Conservation (phyloP, 2,888 invertebrate species). For the Machimus rusticus region DNA sequence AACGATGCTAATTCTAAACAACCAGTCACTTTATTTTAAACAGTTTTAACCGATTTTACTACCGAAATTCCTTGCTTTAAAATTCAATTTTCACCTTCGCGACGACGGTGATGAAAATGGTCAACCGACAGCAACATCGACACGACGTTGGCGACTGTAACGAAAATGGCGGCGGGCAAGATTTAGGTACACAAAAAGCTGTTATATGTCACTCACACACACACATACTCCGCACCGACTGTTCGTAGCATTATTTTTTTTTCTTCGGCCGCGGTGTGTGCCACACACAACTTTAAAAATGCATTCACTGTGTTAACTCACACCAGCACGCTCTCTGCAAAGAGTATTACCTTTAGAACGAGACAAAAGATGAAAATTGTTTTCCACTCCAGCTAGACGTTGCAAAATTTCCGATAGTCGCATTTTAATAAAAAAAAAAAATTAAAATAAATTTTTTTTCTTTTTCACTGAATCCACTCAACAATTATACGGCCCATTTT, state of each 20-base stretch:
- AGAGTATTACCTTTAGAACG: not conserved
- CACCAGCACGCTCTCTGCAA: not conserved
- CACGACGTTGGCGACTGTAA: constrained; percentile 56
- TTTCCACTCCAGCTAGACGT: not conserved
- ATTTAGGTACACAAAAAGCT: constrained; percentile 41
- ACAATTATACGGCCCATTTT: not conserved
- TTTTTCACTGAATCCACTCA: not conserved
- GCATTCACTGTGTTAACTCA: not conserved
- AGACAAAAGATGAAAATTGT: constrained; percentile 4
- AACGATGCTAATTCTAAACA: not conserved
- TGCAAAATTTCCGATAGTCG: not conserved
- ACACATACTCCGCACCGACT: not conserved
- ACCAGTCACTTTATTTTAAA: not conserved
- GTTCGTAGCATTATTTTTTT: not conserved
- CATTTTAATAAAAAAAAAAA: not conserved
- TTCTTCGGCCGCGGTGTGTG: not conserved
- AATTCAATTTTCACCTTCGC: constrained; percentile 42
- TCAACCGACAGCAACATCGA: constrained; percentile 53
- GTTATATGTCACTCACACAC: not conserved
- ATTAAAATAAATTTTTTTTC: not conserved
- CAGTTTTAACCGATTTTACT: constrained; percentile 1
- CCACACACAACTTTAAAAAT: not conserved
- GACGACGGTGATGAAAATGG: constrained; percentile 49
- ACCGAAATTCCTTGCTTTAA: constrained; percentile 25
- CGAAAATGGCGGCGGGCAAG: constrained; percentile 55